Evolutionary conservation across 2,888 invertebrate genomes (phyloP).

Genomic region (Gisinianus flammeolus): DNA sequence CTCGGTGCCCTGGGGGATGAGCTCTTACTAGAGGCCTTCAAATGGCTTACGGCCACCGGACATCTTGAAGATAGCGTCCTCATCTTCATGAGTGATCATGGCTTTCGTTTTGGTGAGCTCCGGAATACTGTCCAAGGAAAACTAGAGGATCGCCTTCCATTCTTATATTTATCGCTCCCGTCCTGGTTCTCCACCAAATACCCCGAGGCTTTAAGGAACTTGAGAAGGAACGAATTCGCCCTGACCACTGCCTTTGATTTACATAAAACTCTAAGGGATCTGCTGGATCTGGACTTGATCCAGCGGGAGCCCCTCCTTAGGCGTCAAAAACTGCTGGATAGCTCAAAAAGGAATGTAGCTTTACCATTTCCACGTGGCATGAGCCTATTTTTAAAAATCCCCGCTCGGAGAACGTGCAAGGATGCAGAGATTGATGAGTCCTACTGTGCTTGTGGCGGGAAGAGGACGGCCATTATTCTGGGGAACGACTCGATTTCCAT

Average conservation of each 20-base stretch:
- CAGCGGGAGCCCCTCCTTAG: slow-evolving; percentile 4
- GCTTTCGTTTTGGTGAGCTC: slow-evolving; percentile 84
- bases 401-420: slow-evolving; percentile 74
- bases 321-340: slow-evolving; percentile 67
- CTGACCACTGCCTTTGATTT: slow-evolving; percentile 86
- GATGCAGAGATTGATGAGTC: slow-evolving; percentile 79
- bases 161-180: slow-evolving; percentile 76
- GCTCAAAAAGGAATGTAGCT: too few species aligned
- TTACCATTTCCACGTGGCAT: slow-evolving; percentile 71
- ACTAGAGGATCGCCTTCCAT: slow-evolving; percentile 82
- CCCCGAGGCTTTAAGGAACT: slow-evolving; percentile 69
- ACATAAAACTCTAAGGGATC: slow-evolving; percentile 60
- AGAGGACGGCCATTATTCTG: neutral
- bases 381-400: slow-evolving; percentile 78
- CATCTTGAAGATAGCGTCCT: slow-evolving; percentile 74
- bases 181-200: slow-evolving; percentile 72
- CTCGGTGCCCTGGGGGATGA: slow-evolving; percentile 76
- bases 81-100: slow-evolving; percentile 84
- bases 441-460: slow-evolving; percentile 84
- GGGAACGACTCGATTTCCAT: neutral
- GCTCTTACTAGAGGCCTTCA: slow-evolving; percentile 68
- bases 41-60: slow-evolving; percentile 64
- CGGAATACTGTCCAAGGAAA: slow-evolving; percentile 76
- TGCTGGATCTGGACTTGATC: slow-evolving; percentile 37
- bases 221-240: slow-evolving; percentile 61